Base-by-base conservation (phyloP, 37 sponge, comb jelly and placozoan genomes). In the Diacarnus erythraeanus region DNA sequence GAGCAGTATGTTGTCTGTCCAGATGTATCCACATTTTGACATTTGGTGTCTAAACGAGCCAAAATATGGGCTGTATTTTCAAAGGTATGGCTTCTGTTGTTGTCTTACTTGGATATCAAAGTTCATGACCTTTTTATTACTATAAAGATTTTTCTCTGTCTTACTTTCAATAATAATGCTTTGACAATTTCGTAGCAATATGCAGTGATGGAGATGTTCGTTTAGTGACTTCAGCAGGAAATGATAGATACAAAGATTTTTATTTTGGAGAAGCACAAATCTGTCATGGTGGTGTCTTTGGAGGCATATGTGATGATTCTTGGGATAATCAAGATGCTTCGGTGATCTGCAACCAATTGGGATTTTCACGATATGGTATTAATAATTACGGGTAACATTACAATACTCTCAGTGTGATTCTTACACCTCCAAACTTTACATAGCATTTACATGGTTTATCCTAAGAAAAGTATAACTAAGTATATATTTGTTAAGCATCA, bases 261-360 rank as follows among this genome's bases (percentile, higher is more conserved):
- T 15, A 31, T 6, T 43, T 42, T 38, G 57, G 43, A n/a, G 58
- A 35, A 34, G 60, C 60, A 26, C 68, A 76, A 51, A 67, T 82
- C 10, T 82, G 83, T 30, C 30, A 12, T 5, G 66, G 31, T 65
- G 66, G 66, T 30, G 33, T 30, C 17, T 65, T 65, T 10, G 34
- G 66, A 3, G 33, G 66, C 41, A 64, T 81, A 37, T 81, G 81
- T 72, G 72, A 60, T 40, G 64, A 58, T 31, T 44, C 31, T 36
- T 81, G 81, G 81, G 72, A 38, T 10, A 71, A 81, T 33, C 30
- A 60, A 37, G 81, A 81, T 81, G 81, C 81, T 40, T 72, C 81
- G 29, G 73, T 81, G 0, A 61, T 72, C 64, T 81, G 81, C 72
- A 42, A 43, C 1, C 81, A 81, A 39, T 57, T 81, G 0, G 81